phyloP scores from a whole-genome alignment of 2,888 invertebrate genomes.

The Campaea margaritaria region DNA sequence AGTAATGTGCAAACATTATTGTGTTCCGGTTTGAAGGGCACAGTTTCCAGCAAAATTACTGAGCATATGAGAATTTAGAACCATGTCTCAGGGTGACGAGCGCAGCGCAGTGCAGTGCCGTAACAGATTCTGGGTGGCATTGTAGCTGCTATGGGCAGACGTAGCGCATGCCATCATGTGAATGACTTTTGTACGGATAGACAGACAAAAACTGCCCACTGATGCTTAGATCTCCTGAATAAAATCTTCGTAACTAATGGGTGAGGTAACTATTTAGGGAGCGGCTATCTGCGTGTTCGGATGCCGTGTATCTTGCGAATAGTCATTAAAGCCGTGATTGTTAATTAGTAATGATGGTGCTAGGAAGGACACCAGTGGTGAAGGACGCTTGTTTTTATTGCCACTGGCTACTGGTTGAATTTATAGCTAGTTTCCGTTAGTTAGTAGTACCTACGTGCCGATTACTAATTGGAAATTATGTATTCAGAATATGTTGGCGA shows the following conservation, averaged over 20 bases:
- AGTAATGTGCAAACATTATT: too few species aligned
- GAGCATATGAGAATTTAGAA: too few species aligned
- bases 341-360: constrained; percentile 65
- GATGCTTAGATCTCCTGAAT: background rate
- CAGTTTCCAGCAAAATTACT: too few species aligned
- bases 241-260: constrained; percentile 2
- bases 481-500: background rate
- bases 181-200: too few species aligned
- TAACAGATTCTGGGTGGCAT: too few species aligned
- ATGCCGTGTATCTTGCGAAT: constrained; percentile 61
- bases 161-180: too few species aligned
- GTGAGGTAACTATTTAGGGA: constrained; percentile 45
- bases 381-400: constrained; percentile 51
- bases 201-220: background rate
- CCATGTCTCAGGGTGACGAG: too few species aligned
- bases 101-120: too few species aligned
- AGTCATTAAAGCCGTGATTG: constrained; percentile 42
- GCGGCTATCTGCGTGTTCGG: constrained; percentile 65
- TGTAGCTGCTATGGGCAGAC: too few species aligned
- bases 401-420: constrained; percentile 38
- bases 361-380: constrained; percentile 49
- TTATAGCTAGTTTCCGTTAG: constrained; percentile 42
- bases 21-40: too few species aligned
- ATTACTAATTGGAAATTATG: constrained; percentile 14
- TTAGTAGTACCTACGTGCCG: constrained; percentile 2